Evolutionary conservation across 2,797 vertebrate species (phyloP).

Genomic region (Oreochromis grahami): DNA sequence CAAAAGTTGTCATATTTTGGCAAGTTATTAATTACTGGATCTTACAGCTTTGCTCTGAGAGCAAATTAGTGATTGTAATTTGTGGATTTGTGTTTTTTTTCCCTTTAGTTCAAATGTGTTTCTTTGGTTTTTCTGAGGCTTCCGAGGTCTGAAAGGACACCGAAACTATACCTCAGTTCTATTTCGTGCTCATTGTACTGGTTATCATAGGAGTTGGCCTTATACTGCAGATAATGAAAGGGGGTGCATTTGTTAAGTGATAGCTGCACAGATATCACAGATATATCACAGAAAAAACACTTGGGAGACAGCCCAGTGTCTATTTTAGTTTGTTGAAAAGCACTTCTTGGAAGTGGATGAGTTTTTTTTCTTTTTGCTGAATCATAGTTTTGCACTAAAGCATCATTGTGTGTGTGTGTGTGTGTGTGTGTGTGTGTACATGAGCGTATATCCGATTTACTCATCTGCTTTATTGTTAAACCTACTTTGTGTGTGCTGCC

Average conservation of each 20-base stretch:
- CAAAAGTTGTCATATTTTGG: background rate
- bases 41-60: background rate
- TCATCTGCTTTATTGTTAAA: constrained; percentile 19
- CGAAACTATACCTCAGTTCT: background rate
- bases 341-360: constrained; percentile 24
- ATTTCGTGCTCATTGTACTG: background rate
- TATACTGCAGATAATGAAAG: constrained; percentile 5
- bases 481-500: background rate
- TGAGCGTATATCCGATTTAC: constrained; percentile 11
- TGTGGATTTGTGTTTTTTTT: background rate
- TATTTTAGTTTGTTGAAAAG: constrained; percentile 30
- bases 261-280: background rate
- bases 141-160: background rate
- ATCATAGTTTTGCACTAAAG: constrained; percentile 35
- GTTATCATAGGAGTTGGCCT: background rate
- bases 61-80: background rate
- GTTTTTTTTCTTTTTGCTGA: constrained; percentile 39
- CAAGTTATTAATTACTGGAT: background rate
- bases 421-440: background rate
- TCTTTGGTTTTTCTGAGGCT: background rate
- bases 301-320: constrained; percentile 6
- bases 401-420: background rate
- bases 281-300: background rate
- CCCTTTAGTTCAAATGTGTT: background rate
- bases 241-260: background rate